phyloP scores from a whole-genome alignment of 1,140 invertebrate genomes.

The Antheraea pernyi region DNA sequence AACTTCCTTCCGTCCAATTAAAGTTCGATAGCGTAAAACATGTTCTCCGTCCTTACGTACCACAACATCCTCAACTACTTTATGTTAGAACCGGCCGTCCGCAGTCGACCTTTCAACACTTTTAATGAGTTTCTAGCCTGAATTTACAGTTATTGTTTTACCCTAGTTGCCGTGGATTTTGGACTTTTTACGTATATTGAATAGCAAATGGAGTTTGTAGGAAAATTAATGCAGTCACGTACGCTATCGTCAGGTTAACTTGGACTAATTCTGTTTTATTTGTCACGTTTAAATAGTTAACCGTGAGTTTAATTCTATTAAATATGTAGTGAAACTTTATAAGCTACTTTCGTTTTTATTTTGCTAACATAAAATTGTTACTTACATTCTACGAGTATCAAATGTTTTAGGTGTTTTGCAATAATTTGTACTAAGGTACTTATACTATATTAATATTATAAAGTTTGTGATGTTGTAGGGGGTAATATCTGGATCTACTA shows the following conservation, averaged over 20 bases:
- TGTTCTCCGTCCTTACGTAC: constrained; percentile 23
- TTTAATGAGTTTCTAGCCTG: constrained; percentile 71
- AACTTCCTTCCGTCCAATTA: constrained; percentile 50
- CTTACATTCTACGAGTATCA: no score
- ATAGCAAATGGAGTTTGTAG: constrained; percentile 38
- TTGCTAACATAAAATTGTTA: no score
- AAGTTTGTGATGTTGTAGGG: no score
- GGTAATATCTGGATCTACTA: no score
- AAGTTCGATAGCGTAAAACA: constrained; percentile 64
- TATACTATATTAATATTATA: no score
- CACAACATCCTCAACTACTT: constrained; percentile 8
- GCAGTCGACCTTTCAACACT: constrained; percentile 30
- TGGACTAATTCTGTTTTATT: background rate
- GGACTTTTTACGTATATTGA: constrained; percentile 42
- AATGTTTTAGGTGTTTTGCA: no score
- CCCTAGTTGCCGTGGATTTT: constrained; percentile 45
- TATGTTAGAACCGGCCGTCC: constrained; percentile 25
- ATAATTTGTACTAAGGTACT: no score
- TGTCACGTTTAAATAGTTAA: background rate
- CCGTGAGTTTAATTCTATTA: no score
- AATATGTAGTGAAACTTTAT: no score
- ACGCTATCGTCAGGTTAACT: constrained; percentile 27
- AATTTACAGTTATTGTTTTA: constrained; percentile 74
- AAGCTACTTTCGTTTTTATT: no score
- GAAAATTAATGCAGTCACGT: constrained; percentile 40